phyloP scores from a whole-genome alignment of 2,888 invertebrate species.

The Lepidochitona cinerea region DNA sequence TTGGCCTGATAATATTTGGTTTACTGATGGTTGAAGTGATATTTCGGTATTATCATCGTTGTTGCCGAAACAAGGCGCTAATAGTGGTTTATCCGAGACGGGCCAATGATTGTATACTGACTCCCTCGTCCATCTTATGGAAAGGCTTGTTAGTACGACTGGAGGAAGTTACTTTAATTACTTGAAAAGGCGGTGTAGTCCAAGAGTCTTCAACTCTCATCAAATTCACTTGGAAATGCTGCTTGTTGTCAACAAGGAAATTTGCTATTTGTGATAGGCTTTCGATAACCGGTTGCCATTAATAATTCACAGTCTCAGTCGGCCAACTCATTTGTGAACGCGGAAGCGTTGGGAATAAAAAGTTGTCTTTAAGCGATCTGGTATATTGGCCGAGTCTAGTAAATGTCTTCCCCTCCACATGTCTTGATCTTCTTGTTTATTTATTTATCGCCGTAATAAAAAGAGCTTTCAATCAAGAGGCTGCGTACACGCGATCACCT shows the following conservation, averaged over 20 bases:
- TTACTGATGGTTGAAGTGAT: too few species aligned
- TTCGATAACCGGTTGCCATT: not conserved
- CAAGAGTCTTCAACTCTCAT: constrained; percentile 5
- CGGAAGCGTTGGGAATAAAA: constrained; percentile 6
- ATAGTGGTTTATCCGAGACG: too few species aligned
- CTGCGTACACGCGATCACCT: not conserved
- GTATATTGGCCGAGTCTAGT: not conserved
- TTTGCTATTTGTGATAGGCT: not conserved
- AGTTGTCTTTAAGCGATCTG: not conserved
- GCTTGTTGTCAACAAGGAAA: not conserved
- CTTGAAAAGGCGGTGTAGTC: not conserved
- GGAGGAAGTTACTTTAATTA: not conserved
- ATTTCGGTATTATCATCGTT: too few species aligned
- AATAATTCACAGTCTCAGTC: not conserved
- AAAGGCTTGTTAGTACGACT: not conserved
- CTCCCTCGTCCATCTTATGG: not conserved
- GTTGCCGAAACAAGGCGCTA: too few species aligned
- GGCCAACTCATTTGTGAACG: constrained; percentile 4
- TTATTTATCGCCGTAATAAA: constrained; percentile 1
- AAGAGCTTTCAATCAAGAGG: not conserved
- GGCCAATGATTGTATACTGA: too few species aligned
- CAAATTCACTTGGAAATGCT: constrained; percentile 3
- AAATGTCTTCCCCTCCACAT: not conserved
- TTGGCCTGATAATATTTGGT: too few species aligned
- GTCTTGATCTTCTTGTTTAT: not conserved